Conservation (phyloP, 1,140 invertebrate genomes). For the Babylonia areolata region DNA sequence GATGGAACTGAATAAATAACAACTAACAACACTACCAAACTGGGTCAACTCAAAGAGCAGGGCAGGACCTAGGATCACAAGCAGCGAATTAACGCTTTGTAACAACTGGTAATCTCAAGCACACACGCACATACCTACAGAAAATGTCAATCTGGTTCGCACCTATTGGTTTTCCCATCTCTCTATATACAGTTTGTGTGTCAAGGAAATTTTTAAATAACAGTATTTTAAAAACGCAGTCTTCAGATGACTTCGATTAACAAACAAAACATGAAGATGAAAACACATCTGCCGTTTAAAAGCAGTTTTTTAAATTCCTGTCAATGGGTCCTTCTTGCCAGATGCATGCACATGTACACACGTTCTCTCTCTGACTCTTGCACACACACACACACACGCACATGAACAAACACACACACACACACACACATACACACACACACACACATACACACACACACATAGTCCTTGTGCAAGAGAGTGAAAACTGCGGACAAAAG, state of each 20-base stretch:
- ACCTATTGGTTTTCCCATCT: too few species aligned
- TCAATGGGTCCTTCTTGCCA: too few species aligned
- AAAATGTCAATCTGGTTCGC: not conserved
- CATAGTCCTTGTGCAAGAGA: not conserved
- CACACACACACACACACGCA: too few species aligned
- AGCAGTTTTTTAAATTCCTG: too few species aligned
- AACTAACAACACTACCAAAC: not conserved
- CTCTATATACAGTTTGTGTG: too few species aligned
- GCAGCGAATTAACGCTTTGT: not conserved
- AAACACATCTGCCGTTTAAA: too few species aligned
- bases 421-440: not conserved
- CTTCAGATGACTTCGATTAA: too few species aligned
- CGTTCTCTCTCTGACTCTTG: too few species aligned
- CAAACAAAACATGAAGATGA: too few species aligned
- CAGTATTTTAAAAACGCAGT: too few species aligned
- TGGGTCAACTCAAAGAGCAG: not conserved
- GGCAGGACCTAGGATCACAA: not conserved
- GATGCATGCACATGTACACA: too few species aligned
- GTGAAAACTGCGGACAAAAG: not conserved
- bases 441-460: not conserved
- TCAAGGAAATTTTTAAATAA: too few species aligned
- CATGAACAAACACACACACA: not conserved
- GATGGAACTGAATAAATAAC: not conserved
- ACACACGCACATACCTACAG: not conserved
- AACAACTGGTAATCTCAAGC: not conserved